Base-by-base conservation (phyloP, 2,888 invertebrate species). In the Eristalinus aeneus region DNA sequence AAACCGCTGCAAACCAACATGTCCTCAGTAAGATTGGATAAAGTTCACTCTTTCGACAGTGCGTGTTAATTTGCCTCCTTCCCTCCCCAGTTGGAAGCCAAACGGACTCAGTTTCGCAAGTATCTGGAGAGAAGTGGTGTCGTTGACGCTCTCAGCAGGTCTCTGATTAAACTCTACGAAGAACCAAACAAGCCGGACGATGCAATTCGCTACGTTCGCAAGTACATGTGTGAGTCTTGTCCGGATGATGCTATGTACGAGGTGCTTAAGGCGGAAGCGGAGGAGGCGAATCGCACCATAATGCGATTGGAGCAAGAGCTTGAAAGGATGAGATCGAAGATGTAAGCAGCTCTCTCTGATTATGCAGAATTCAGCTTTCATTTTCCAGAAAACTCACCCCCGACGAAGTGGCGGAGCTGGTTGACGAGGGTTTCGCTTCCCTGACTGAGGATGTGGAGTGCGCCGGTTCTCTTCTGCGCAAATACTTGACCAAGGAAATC, bases 391-490 rank as follows among this genome's bases (percentile, higher is more conserved):
- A 92, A 86, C 90, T 90, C 22, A 90, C 92, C 0, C 90, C 92
- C 0, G 92, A 92, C 27, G 92, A 93, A 83, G 89, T 91, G 82
- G 89, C 90, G n/a, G 89, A 90, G 90, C 92, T 94, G 84, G 91
- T 94, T 53, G 93, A 94, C 85, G 92, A 92, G 46, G 93, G 93
- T 71, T 94, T 93, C 90, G 91, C 92, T 83, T 92, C 93, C 58
- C 92, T 94, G 60, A 91, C 93, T 83, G 93, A 92, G 73, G 92
- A 92, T 64, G 92, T 93, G 65, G 93, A 94, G 88, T 94, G 94
- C 90, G 90, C 93, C 54, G 79, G 63, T 8, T 95, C 95, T 4
- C 91, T 96, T 88, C 90, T 96, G 89, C 95, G 95, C 91, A 95
- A 95, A 91, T 93, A 94, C 91, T 92, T 95, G 60, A 94, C 94